phyloP scores from a whole-genome alignment of 2,797 vertebrate genomes.

The Mormyrops attenuatus region DNA sequence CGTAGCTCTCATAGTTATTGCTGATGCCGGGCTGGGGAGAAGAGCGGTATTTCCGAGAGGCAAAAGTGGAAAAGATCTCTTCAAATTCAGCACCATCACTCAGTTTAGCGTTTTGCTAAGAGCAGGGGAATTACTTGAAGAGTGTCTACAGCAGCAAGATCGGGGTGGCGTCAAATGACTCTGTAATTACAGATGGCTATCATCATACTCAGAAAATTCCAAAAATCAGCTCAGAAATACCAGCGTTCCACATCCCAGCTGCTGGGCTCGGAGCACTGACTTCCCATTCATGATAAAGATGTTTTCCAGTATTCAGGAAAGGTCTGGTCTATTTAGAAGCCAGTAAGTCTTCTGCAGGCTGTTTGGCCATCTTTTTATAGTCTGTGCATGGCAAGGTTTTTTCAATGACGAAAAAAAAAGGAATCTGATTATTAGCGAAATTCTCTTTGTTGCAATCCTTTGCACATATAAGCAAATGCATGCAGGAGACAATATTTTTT shows the following conservation, averaged over 20 bases:
- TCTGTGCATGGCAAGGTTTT: neutral
- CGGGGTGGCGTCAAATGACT: neutral
- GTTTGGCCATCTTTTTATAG: neutral
- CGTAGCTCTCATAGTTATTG: neutral
- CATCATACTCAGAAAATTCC: neutral
- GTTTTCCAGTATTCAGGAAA: neutral
- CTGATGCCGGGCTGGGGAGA: neutral
- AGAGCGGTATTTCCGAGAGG: neutral
- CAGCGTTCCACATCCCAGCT: neutral
- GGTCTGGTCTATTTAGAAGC: neutral
- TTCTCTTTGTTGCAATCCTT: neutral
- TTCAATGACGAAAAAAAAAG: neutral
- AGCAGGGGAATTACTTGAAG: neutral
- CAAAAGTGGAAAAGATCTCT: neutral
- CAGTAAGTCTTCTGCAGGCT: neutral
- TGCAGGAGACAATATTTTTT: neutral
- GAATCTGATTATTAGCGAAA: neutral
- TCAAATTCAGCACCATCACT: neutral
- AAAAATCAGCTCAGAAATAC: constrained; percentile 3
- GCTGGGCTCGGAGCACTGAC: neutral
- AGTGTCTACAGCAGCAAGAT: neutral
- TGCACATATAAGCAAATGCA: neutral
- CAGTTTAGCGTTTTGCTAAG: neutral
- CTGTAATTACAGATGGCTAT: neutral
- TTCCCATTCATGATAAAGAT: constrained; percentile 6